Evolutionary conservation across 2,888 invertebrate genomes (phyloP).

Genomic region (Dasypolia templi): DNA sequence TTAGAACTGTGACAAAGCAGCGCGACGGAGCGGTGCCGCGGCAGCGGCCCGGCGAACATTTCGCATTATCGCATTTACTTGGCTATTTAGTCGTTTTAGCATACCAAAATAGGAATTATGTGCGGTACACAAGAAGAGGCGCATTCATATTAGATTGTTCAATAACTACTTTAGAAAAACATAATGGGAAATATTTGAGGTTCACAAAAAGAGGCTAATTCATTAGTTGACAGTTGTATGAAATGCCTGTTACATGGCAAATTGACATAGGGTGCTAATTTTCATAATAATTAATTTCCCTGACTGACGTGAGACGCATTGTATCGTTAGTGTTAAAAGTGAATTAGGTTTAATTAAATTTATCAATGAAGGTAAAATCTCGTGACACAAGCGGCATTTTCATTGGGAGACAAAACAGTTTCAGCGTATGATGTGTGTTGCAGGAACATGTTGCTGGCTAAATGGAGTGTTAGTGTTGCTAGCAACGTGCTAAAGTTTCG

Average conservation of each 20-base stretch:
- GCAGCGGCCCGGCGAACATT: neutral
- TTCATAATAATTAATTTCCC: neutral
- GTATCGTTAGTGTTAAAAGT: neutral
- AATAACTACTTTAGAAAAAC: neutral
- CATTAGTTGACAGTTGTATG: neutral
- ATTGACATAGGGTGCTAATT: neutral
- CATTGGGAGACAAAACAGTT: neutral
- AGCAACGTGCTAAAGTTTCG: neutral
- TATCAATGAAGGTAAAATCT: conserved; percentile 12
- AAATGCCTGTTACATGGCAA: neutral
- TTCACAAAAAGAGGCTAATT: neutral
- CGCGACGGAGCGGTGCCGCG: neutral
- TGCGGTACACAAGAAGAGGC: neutral
- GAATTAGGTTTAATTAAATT: conserved; percentile 8
- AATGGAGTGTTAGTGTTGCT: conserved; percentile 8
- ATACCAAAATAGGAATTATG: neutral
- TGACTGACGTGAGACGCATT: neutral
- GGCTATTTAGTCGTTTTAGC: conserved; percentile 4
- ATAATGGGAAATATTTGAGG: neutral
- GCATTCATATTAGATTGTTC: neutral
- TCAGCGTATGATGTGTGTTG: neutral
- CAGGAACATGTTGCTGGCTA: neutral
- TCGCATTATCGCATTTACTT: neutral
- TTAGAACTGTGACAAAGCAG: neutral
- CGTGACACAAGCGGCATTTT: neutral